A percentile compares a stretch with the other conserved stretches of the same genome.
phyloP scores from a whole-genome alignment of 2,888 invertebrate species.

The Tetanocera ferruginea region DNA sequence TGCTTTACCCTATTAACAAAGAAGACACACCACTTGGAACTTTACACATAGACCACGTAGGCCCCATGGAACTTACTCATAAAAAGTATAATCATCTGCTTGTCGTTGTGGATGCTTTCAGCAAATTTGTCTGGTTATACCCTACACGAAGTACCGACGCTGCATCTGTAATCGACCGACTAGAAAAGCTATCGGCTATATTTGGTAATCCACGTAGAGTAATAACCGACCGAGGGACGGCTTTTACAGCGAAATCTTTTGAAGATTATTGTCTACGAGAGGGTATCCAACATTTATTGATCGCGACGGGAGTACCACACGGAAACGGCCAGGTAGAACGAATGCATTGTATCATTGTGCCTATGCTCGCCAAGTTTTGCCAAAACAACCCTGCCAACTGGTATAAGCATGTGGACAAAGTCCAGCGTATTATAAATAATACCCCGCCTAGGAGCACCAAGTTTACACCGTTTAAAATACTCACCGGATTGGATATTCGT shows the following conservation, averaged over 20 bases:
- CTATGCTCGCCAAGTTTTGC: constrained; percentile 4
- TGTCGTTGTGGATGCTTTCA: constrained; percentile 53
- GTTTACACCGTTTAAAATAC: constrained; percentile 34
- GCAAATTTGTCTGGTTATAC: constrained; percentile 60
- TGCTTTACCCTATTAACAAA: constrained; percentile 52
- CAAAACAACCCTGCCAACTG: constrained; percentile 19
- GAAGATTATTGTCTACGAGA: constrained; percentile 50
- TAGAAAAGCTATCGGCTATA: constrained; percentile 53
- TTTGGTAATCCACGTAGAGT: constrained; percentile 42
- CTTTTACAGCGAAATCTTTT: constrained; percentile 48
- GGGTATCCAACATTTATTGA: constrained; percentile 24
- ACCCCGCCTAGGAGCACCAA: constrained; percentile 51
- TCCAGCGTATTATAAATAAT: constrained; percentile 47
- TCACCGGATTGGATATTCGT: constrained; percentile 35
- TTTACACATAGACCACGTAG: constrained; percentile 60
- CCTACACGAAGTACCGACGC: constrained; percentile 53
- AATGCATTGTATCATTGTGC: constrained; percentile 39
- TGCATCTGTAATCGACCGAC: constrained; percentile 56
- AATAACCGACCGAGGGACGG: constrained; percentile 40
- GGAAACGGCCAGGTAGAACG: constrained; percentile 49
- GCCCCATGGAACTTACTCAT: constrained; percentile 50
- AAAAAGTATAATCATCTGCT: constrained; percentile 35
- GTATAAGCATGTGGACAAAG: constrained; percentile 29
- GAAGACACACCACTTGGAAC: constrained; percentile 55
- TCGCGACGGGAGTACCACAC: constrained; percentile 45